A percentile compares a stretch with the other conserved stretches of the same genome.
Conservation (phyloP, 2,888 invertebrate species). For the Ecdyonurus torrentis region DNA sequence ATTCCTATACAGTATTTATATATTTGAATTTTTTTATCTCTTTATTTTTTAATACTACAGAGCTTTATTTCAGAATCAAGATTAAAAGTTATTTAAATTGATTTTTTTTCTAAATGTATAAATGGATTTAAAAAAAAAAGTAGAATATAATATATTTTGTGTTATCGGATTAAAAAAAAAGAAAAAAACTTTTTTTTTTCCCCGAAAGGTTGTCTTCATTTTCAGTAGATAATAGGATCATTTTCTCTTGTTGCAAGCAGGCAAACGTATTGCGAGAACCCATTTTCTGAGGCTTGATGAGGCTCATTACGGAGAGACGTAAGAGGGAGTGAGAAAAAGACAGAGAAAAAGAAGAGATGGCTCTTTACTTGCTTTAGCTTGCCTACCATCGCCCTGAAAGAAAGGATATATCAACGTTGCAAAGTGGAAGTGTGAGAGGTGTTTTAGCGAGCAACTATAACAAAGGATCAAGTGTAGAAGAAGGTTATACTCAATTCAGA, state of each 20-base stretch:
- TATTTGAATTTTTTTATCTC: no score
- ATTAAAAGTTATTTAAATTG: background rate
- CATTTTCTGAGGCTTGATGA: background rate
- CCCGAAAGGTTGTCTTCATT: background rate
- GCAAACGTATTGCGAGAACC: background rate
- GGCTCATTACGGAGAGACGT: background rate
- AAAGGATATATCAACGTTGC: background rate
- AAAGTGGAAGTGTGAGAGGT: background rate
- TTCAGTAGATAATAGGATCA: background rate
- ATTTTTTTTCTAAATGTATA: no score
- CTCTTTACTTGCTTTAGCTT: no score
- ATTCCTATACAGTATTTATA: no score
- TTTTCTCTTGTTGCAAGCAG: background rate
- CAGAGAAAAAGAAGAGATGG: slow-evolving; percentile 18
- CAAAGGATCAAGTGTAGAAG: background rate
- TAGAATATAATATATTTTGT: background rate
- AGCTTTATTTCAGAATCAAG: background rate
- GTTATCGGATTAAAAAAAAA: background rate
- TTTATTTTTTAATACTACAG: no score
- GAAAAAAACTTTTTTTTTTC: background rate
- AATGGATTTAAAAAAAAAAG: background rate
- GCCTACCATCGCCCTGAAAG: slow-evolving; percentile 1
- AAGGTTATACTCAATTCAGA: no score
- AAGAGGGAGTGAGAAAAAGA: slow-evolving; percentile 19
- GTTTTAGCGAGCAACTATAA: no score